A percentile compares a stretch with the other conserved stretches of the same genome.
Evolutionary conservation across 2,797 vertebrate species (phyloP).

Genomic region (Gadopsis bispinosus): DNA sequence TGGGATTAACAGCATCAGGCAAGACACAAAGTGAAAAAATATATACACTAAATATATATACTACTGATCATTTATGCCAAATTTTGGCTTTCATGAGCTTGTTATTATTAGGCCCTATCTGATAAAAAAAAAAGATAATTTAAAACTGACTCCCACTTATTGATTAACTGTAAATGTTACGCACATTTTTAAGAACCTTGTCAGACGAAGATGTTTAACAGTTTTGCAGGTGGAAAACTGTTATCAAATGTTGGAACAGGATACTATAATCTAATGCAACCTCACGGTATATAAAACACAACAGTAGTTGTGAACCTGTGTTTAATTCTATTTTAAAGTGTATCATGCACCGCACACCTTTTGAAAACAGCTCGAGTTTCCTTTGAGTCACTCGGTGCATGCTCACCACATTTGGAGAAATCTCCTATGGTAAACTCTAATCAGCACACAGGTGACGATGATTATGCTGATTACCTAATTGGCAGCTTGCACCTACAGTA

Average conservation of each 20-base stretch:
- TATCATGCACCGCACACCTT: not conserved
- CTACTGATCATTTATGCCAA: conserved; percentile 1
- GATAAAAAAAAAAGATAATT: not conserved
- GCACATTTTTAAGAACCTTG: conserved; percentile 20
- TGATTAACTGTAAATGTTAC: conserved; percentile 7
- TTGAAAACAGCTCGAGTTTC: conserved; percentile 21
- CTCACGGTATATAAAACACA: conserved; percentile 1
- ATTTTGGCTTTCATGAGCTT: conserved; percentile 24
- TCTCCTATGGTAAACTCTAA: conserved; percentile 12
- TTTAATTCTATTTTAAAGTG: not conserved
- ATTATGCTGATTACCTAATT: conserved; percentile 17
- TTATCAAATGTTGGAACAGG: conserved; percentile 22
- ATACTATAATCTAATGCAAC: not conserved
- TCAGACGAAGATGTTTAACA: conserved; percentile 12
- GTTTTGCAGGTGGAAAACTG: not conserved
- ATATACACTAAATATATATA: not conserved
- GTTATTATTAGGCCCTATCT: conserved; percentile 3
- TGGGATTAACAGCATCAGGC: conserved; percentile 51
- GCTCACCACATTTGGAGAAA: conserved; percentile 17
- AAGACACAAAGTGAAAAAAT: conserved; percentile 27
- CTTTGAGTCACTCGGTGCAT: not conserved
- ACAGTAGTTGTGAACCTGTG: not conserved
- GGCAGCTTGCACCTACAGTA: not conserved
- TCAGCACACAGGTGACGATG: conserved; percentile 28
- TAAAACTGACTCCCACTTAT: conserved; percentile 25